phyloP scores from a whole-genome alignment of 2,888 invertebrate species.

The Rhaphigaster nebulosa region DNA sequence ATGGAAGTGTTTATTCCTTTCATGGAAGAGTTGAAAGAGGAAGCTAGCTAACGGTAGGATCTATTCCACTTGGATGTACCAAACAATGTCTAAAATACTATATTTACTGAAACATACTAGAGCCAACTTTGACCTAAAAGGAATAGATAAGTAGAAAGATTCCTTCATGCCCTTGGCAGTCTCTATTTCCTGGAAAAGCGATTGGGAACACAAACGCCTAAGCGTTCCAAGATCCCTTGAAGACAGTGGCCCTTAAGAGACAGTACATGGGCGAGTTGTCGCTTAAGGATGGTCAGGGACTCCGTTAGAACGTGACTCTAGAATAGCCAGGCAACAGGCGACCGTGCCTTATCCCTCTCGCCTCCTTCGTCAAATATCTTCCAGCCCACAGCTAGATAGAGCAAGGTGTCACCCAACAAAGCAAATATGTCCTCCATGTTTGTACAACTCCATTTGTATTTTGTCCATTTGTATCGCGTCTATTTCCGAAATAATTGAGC shows the following conservation, averaged over 20 bases:
- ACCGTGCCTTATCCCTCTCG: not conserved
- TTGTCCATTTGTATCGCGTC: not conserved
- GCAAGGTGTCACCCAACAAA: not conserved
- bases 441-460: not conserved
- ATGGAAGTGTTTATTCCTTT: not conserved
- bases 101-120: not conserved
- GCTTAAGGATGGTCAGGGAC: constrained; percentile 30
- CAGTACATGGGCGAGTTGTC: not conserved
- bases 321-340: not conserved
- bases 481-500: not conserved
- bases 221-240: not conserved
- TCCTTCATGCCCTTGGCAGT: not conserved
- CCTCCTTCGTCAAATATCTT: constrained; percentile 5
- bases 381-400: not conserved
- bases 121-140: not conserved
- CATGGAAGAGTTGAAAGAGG: not conserved
- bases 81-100: not conserved
- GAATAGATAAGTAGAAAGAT: not conserved
- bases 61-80: not conserved
- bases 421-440: not conserved
- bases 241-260: not conserved
- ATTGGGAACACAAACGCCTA: not conserved
- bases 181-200: not conserved
- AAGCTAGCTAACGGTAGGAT: not conserved
- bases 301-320: not conserved